Base-by-base conservation (phyloP, 2,888 invertebrate species). In the Phalangium opilio region DNA sequence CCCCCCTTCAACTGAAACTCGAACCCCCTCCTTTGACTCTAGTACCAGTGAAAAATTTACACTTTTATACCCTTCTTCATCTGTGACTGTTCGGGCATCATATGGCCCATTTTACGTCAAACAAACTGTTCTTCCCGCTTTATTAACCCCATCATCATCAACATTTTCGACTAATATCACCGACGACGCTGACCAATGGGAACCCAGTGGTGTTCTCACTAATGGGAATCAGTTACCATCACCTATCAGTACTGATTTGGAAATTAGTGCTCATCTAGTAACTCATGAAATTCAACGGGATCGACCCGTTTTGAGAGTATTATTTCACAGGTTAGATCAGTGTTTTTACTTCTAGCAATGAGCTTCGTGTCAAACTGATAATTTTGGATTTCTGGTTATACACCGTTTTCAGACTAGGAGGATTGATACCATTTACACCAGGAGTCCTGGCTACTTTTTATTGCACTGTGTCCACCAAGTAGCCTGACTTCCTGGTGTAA, bases 41-140 rank as follows among this genome's bases (percentile, higher is more conserved):
- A 45, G 36, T 46, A 53, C 11, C 47, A 51, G 34, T 38, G 48
- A 47, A 20, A 50, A 50, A 11, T 53, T 53, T 43, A 51, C 53
- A 48, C 83, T 93, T 34, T 80, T 91, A 59, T 85, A 89, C 66
- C 86, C 85, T 35, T 83, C 85, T 41, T 82, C 86, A 57, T 85
- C 90, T 19, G 85, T 86, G 32, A 86, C 87, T 19, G 83, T 93
- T 38, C 75, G 89, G 50, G 90, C 90, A 43, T 84, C 83, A 36
- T 90, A 90, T 64, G 93, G 91, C 3, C 91, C 91, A 7, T 91
- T 91, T 69, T 86, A 86, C 58, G 90, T 89, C 46, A 89, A 89
- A 63, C 89, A 91, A 69, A 89, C 89, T 1, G 87, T 91, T 35
- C 87, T 89, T 35, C 85, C 87, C 2, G 74, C 82, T 38, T 86